phyloP scores from a whole-genome alignment of 2,797 vertebrate species.

The Enteromius viviparus region DNA sequence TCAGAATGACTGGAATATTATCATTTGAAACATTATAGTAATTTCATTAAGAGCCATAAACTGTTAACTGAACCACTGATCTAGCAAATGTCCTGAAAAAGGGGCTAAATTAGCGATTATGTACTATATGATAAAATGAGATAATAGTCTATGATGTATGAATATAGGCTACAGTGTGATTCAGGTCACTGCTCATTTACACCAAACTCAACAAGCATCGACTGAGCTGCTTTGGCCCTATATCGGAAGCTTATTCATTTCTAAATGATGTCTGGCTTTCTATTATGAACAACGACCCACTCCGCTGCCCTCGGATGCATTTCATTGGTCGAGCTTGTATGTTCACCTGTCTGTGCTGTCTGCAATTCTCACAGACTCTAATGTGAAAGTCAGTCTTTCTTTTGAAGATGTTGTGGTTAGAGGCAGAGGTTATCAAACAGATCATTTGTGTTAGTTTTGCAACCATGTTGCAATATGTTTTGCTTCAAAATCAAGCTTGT shows the following conservation, averaged over 20 bases:
- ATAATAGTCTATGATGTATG: background rate
- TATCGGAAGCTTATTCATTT: background rate
- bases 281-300: background rate
- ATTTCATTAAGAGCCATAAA: background rate
- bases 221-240: background rate
- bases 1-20: background rate
- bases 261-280: background rate
- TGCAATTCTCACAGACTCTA: conserved; percentile 2
- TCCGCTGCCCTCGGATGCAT: background rate
- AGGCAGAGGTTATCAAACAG: background rate
- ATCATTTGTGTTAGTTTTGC: background rate
- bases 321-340: conserved; percentile 4
- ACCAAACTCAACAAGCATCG: background rate
- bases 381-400: background rate
- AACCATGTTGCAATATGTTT: background rate
- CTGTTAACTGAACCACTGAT: background rate
- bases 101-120: background rate
- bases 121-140: background rate
- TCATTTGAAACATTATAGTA: background rate
- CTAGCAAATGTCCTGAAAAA: background rate
- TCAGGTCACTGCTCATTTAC: background rate
- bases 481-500: background rate
- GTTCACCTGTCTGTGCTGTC: conserved; percentile 15
- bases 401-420: conserved; percentile 17
- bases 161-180: background rate